Percentiles rank a stretch among this genome's conserved stretches.
Conservation (phyloP, 1,140 invertebrate genomes). For the Limonius californicus region DNA sequence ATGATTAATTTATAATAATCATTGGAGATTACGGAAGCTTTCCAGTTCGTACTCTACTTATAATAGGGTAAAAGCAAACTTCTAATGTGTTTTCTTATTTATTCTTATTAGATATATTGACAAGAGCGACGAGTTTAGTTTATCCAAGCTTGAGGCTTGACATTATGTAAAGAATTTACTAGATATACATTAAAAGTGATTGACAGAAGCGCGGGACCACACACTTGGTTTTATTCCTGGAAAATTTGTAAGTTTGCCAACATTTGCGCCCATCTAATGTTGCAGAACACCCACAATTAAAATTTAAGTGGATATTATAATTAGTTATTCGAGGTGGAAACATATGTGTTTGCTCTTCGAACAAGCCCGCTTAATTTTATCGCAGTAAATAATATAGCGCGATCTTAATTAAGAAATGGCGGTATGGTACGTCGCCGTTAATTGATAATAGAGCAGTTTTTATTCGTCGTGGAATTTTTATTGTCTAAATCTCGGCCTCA, state of each 20-base stretch:
- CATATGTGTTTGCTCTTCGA: not conserved
- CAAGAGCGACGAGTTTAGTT: too few relatives aligned
- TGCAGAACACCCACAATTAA: constrained; percentile 8
- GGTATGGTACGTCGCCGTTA: not conserved
- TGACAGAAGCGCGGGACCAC: not conserved
- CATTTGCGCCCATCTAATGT: constrained; percentile 1
- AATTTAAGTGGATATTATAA: constrained; percentile 10
- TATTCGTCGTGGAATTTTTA: not conserved
- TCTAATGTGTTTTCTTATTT: too few relatives aligned
- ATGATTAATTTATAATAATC: too few relatives aligned
- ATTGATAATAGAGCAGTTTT: constrained; percentile 1
- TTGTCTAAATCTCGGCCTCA: not conserved
- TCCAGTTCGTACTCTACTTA: too few relatives aligned
- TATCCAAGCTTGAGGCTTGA: too few relatives aligned
- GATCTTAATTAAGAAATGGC: not conserved
- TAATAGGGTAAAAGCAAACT: too few relatives aligned
- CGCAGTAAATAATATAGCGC: not conserved
- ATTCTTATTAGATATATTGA: too few relatives aligned
- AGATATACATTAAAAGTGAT: too few relatives aligned
- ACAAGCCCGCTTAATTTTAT: not conserved
- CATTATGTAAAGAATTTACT: too few relatives aligned
- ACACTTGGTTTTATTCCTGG: constrained; percentile 1
- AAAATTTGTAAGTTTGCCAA: constrained; percentile 14
- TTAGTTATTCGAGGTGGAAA: constrained; percentile 4
- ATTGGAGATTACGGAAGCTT: too few relatives aligned